phyloP scores from a whole-genome alignment of 2,797 vertebrate species.

The Taeniopygia guttata region DNA sequence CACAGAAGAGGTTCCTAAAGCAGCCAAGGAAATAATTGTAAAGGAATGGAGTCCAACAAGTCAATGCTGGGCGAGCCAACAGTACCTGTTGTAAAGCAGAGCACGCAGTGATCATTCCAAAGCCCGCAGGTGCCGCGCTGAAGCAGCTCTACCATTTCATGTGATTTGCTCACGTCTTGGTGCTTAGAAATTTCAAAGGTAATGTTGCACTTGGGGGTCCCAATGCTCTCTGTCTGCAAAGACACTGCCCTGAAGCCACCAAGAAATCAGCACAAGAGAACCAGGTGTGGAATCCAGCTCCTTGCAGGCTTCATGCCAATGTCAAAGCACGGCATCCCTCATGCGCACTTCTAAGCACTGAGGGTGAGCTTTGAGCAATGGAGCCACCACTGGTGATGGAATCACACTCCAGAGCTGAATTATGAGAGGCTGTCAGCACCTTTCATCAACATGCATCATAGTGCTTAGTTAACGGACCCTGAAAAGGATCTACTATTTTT shows the following conservation, averaged over 20 bases:
- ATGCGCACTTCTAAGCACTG: not conserved
- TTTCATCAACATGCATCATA: slow-evolving; percentile 35
- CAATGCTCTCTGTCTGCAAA: fast-evolving
- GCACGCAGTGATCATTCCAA: not conserved
- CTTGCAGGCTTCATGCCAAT: not conserved
- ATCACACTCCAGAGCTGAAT: not conserved
- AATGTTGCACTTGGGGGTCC: not conserved
- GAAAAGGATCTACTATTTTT: slow-evolving; percentile 47
- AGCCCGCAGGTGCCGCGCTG: not conserved
- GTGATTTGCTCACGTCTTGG: not conserved
- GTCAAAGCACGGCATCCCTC: not conserved
- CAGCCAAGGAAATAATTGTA: not conserved
- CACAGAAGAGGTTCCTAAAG: not conserved
- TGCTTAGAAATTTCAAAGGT: not conserved
- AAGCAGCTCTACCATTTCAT: not conserved
- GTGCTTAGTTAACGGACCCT: slow-evolving; percentile 30
- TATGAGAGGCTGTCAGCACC: not conserved
- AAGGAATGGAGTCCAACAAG: not conserved
- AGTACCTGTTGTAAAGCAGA: not conserved
- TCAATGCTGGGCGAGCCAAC: not conserved
- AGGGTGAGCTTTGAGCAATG: not conserved
- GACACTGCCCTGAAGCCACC: not conserved
- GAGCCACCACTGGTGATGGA: not conserved
- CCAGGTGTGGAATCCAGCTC: not conserved
- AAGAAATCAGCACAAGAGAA: not conserved